Evolutionary conservation across 2,113 vertebrate species (phyloP), one percentile per base, ranked within the genome.

Genomic region (Megaptera novaeangliae): DNA sequence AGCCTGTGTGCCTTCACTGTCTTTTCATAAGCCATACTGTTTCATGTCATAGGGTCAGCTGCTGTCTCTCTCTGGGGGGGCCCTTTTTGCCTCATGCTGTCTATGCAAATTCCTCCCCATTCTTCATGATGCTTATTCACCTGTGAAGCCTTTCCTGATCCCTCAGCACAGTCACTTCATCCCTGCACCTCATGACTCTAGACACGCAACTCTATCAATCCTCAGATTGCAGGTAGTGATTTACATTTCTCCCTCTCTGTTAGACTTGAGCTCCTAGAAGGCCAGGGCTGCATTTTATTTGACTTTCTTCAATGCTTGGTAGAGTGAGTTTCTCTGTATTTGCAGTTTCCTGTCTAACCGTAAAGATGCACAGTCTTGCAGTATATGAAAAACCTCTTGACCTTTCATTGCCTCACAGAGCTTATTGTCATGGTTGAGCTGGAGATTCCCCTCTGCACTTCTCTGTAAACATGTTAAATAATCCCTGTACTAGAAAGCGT

Each of bases 381-480:
- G 10, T 66, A 34, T 74, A 27, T 69, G 31, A 74, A 90, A 86
- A 71, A 8, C 10, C 25, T 23, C 25, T 71, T 64, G 59, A 87
- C 82, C 36, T 89, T 92, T 52, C 34, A 49, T 61, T 25, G 25
- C 36, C 21, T 93, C 29, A 29, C 17, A 61, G 52, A 95, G 17
- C 61, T 86, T 77, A 72, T 87, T 94, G n/a, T 61, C 46, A 55
- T 44, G 68, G 10, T 21, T 57, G 39, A 93, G 39, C 44, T 84
- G 21, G 44, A 88, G 52, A 83, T 46, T 61, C 25, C 31, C 15
- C 41, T 55, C 21, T 72, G 36, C 9, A 55, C 68, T 90, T 95
- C 36, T 87, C 93, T 64, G 57, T 55, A 90, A 91, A 93, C 63
- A 39, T 20, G n/a, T 86, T 84, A 94, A 96, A 64, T 68, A 69